Percentiles rank a stretch among this genome's conserved stretches.
Conservation (phyloP, 2,888 invertebrate genomes). For the Mythimna impura region DNA sequence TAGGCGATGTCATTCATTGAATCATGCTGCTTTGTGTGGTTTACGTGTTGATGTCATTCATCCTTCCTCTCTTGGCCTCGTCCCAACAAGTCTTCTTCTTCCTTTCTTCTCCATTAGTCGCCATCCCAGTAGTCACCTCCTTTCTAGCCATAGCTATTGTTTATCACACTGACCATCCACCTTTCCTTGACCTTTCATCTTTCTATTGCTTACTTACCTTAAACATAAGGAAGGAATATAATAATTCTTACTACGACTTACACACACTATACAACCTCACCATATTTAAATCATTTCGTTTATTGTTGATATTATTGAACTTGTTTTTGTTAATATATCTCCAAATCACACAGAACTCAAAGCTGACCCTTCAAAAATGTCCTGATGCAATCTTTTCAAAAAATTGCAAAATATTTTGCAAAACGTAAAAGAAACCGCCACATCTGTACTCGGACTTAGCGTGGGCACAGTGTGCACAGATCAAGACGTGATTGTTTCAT, state of each 20-base stretch:
- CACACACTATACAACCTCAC: too few species aligned
- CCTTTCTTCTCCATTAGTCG: not conserved
- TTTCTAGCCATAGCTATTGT: not conserved
- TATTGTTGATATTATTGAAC: too few species aligned
- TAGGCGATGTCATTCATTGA: conserved; percentile 41
- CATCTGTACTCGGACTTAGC: conserved; percentile 53
- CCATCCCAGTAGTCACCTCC: not conserved
- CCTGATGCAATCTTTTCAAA: not conserved
- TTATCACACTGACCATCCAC: not conserved
- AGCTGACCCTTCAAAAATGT: not conserved
- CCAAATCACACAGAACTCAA: too few species aligned
- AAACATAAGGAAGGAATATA: too few species aligned
- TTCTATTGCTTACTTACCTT: too few species aligned
- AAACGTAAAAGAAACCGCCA: conserved; percentile 35
- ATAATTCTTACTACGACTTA: too few species aligned
- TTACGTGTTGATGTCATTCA: conserved; percentile 6
- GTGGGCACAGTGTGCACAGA: conserved; percentile 65
- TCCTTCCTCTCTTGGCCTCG: too few species aligned
- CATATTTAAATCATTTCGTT: too few species aligned
- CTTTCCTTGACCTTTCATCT: not conserved
- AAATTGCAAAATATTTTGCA: conserved; percentile 29
- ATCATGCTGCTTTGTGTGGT: conserved; percentile 7
- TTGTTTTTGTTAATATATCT: too few species aligned
- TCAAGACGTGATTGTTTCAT: conserved; percentile 70
- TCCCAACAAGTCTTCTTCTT: not conserved